A percentile compares a stretch with the other conserved stretches of the same genome.
These are phyloP conservation scores for Radopholus similis DNA, from an alignment of 1,140 invertebrate genomes.

Conservation along the genomic window DNA sequence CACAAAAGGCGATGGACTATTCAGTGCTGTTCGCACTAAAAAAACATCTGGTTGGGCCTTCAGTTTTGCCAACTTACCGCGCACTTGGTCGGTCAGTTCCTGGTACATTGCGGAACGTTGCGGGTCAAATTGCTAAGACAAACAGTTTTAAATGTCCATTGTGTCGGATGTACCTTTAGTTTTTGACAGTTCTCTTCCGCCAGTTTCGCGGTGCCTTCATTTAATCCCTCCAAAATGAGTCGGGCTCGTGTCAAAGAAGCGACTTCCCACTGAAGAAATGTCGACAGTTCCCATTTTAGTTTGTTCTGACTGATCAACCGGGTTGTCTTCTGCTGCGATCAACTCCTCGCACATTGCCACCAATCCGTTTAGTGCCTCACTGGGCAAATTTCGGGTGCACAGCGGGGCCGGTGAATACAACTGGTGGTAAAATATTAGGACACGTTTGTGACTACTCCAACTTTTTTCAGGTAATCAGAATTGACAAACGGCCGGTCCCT, in stretches of 20 bases:
- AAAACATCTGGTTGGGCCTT: too few species aligned
- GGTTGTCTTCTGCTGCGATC: conserved; percentile 42
- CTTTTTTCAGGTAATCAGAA: conserved; percentile 18
- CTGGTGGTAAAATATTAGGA: conserved; percentile 15
- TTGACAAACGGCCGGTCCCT: conserved; percentile 10
- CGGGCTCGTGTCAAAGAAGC: conserved; percentile 1
- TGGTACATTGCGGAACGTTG: conserved; percentile 36
- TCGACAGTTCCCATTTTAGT: conserved; percentile 4
- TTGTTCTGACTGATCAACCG: conserved; percentile 14
- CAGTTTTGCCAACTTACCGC: too few species aligned
- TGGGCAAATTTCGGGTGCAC: conserved; percentile 1
- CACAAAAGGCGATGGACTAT: background rate
- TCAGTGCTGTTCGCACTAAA: too few species aligned
- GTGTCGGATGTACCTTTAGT: conserved; percentile 8
- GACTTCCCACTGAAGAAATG: conserved; percentile 41
- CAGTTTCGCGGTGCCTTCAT: conserved; percentile 22
- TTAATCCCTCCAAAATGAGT: conserved; percentile 22
- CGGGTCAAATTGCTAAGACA: conserved; percentile 19
- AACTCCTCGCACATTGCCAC: conserved; percentile 38
- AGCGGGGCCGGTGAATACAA: conserved; percentile 1
- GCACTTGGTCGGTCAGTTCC: conserved; percentile 23
- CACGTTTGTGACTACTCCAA: background rate
- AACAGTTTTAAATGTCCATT: background rate
- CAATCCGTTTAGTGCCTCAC: conserved; percentile 21
- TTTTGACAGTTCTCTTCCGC: conserved; percentile 14